These are phyloP conservation scores for Muscicapa adusta DNA, from an alignment of 2,113 vertebrate genomes.

Conservation along the genomic window DNA sequence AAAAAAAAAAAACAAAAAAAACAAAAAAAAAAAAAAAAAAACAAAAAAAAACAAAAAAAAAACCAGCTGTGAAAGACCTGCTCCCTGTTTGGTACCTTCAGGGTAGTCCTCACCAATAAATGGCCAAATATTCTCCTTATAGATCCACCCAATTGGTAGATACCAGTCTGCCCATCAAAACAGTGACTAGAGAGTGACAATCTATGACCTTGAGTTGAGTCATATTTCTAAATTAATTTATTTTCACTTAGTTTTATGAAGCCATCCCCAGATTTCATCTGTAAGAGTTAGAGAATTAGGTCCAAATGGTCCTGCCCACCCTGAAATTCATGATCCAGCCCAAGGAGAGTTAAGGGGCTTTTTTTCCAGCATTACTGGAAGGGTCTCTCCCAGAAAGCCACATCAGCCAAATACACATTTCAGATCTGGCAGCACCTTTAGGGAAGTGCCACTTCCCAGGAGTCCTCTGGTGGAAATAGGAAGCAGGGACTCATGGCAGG, in stretches of 20 bases:
- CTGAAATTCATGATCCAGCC: neutral
- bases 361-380: neutral
- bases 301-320: neutral
- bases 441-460: neutral
- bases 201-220: neutral
- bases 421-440: neutral
- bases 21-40: too few species aligned
- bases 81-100: neutral
- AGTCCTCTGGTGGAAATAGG: neutral
- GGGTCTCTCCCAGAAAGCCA: neutral
- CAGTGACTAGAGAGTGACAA: neutral
- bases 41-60: neutral
- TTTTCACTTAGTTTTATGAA: neutral
- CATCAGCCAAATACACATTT: neutral
- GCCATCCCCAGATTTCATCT: neutral
- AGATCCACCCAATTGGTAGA: neutral
- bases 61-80: neutral
- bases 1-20: too few species aligned
- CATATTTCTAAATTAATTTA: neutral
- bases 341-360: neutral
- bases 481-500: rapidly evolving
- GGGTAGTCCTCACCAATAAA: neutral
- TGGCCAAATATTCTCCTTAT: neutral
- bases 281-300: neutral
- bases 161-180: neutral